A percentile compares a stretch with the other conserved stretches of the same genome.
Evolutionary conservation across 2,888 invertebrate species (phyloP).

Genomic region (Sinohyriopsis cumingii): DNA sequence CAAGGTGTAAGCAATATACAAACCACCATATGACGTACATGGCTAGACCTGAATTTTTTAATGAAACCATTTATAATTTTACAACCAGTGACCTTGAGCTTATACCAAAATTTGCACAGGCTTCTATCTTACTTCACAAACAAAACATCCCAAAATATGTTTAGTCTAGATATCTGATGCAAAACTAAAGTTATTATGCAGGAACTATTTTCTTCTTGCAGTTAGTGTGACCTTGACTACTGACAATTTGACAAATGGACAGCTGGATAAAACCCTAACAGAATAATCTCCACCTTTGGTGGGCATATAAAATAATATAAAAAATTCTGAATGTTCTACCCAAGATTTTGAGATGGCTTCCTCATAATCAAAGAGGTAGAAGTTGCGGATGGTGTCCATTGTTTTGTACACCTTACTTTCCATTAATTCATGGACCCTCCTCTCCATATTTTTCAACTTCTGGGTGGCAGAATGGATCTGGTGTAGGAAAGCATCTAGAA

Average conservation of each 20-base stretch:
- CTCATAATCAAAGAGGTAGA: conserved; percentile 67
- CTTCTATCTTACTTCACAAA: too few species aligned
- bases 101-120: too few species aligned
- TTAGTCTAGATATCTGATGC: too few species aligned
- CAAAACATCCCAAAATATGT: too few species aligned
- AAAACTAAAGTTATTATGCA: neutral
- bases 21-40: too few species aligned
- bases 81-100: too few species aligned
- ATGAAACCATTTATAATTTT: too few species aligned
- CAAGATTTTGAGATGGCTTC: conserved; percentile 66
- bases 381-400: conserved; percentile 61
- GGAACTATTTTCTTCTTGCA: neutral
- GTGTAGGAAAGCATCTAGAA: conserved; percentile 70
- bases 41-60: too few species aligned
- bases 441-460: conserved; percentile 60
- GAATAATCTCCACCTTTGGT: neutral
- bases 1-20: too few species aligned
- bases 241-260: neutral
- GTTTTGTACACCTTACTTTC: conserved; percentile 59
- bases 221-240: neutral
- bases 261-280: neutral
- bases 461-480: conserved; percentile 67
- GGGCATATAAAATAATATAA: neutral
- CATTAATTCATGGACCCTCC: conserved; percentile 62
- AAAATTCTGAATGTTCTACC: conserved; percentile 45